Base-by-base conservation (phyloP, 35 echinoderm and acorn worm genomes). In the Heliocidaris tuberculata region DNA sequence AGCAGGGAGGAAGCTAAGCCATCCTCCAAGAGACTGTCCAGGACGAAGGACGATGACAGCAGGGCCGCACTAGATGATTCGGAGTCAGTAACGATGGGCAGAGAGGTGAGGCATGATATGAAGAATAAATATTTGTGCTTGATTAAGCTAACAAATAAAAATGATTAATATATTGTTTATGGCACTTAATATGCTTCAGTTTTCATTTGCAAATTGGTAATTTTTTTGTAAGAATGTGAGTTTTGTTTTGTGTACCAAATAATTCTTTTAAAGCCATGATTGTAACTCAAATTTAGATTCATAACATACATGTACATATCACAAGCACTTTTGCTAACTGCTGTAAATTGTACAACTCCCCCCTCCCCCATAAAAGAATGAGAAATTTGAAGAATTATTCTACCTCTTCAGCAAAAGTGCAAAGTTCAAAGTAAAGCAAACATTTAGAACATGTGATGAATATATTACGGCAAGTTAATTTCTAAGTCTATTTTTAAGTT, bases 61-160 rank as follows among this genome's bases (percentile, higher is more conserved):
- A 94, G 93, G 94, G 88, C 95, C 47, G 94, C 86, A 5, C 93
- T 96, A 17, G 95, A 97, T 95, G 96, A 97, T 90, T 95, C 95
- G 6, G 96, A 93, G 47, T 93, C 91, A 50, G 49, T 93, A 5
- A 48, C 11, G 50, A 2, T 93, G 11, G 91, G 47, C 13, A 49
- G 91, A 59, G 91, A 93, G 91, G 91, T 93, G 30, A 93, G 91
- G 31, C 10, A 48, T 89, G 0, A 78, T 7, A 78, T 78, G 65
- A 15, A 56, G 52, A 56, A 56, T 6, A 56, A 11, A 10, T 13
- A 56, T 13, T 13, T 56, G 7, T 56, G 15, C 1, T 56, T 56
- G 52, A 56, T 56, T 10, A 56, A 56, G 52, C 9, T 56, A 56
- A 56, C 52, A 56, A 15, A 13, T 56, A 15, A 12, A 56, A 56